These are phyloP conservation scores for Hylaeus volcanicus DNA, from an alignment of 1,140 invertebrate species.

Conservation along the genomic window DNA sequence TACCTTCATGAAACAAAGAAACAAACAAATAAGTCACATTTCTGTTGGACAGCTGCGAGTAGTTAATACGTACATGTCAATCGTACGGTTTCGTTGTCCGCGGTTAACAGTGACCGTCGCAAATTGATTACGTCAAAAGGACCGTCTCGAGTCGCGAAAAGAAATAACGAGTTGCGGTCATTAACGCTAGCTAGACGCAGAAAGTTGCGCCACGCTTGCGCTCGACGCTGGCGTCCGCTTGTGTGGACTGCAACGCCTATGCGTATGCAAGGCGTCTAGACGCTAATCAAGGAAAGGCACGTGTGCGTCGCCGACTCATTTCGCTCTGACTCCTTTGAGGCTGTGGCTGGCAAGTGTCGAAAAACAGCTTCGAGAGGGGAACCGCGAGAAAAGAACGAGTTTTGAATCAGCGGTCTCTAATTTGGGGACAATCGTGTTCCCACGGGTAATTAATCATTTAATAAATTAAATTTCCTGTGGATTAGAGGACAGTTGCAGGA, in stretches of 20 bases:
- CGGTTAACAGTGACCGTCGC: slow-evolving; percentile 30
- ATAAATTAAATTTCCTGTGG: too few species aligned
- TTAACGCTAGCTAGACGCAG: slow-evolving; percentile 31
- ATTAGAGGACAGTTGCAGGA: too few species aligned
- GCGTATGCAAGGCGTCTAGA: slow-evolving; percentile 44
- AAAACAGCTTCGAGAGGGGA: neutral
- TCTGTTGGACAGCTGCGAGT: too few species aligned
- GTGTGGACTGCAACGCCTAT: slow-evolving; percentile 2
- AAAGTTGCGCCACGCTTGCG: neutral
- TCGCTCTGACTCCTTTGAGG: slow-evolving; percentile 23
- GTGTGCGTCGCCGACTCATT: slow-evolving; percentile 32
- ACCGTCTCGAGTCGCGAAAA: slow-evolving; percentile 25
- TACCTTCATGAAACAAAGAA: too few species aligned
- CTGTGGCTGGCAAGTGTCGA: neutral
- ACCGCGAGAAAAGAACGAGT: neutral
- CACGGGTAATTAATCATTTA: neutral
- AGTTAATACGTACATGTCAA: neutral
- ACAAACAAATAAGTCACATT: too few species aligned
- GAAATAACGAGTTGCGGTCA: slow-evolving; percentile 29
- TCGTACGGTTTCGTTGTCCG: neutral
- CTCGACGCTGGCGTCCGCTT: neutral
- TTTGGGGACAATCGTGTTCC: neutral
- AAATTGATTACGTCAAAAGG: slow-evolving; percentile 28
- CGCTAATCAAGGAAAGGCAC: slow-evolving; percentile 55
- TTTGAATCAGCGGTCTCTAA: neutral